Percentiles rank a stretch among this genome's conserved stretches.
These are phyloP conservation scores for Chitala chitala DNA, from an alignment of 2,113 vertebrate genomes.

Conservation along the genomic window DNA sequence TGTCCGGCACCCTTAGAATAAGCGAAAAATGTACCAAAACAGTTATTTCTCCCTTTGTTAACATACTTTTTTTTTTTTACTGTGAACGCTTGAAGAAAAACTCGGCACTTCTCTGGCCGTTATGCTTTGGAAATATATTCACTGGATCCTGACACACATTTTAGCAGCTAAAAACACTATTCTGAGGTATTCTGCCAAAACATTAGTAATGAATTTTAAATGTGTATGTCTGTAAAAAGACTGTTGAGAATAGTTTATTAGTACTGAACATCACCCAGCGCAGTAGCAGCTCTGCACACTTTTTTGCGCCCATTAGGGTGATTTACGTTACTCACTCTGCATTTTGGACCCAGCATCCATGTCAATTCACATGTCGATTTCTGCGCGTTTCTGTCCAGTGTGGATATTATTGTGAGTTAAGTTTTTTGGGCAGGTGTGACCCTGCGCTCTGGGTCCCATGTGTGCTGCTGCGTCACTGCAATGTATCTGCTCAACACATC, in stretches of 20 bases:
- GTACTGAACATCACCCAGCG: constrained; percentile 36
- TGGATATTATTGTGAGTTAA: too few species aligned
- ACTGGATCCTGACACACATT: constrained; percentile 21
- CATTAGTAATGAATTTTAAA: constrained; percentile 46
- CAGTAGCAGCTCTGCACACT: constrained; percentile 37
- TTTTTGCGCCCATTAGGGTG: constrained; percentile 39
- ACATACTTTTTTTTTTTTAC: background rate
- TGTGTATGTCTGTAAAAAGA: constrained; percentile 33
- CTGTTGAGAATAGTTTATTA: constrained; percentile 47
- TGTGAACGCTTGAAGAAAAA: too few species aligned
- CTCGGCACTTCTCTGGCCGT: too few species aligned
- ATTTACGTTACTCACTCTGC: constrained; percentile 50
- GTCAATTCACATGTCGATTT: too few species aligned
- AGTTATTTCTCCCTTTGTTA: background rate
- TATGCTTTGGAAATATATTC: background rate
- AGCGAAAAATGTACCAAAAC: background rate
- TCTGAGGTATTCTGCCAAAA: constrained; percentile 31
- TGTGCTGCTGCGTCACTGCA: too few species aligned
- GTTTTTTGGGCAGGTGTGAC: too few species aligned
- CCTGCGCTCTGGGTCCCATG: too few species aligned
- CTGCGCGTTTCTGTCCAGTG: too few species aligned
- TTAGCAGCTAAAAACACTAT: constrained; percentile 20
- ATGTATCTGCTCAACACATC: too few species aligned
- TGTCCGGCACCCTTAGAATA: too few species aligned
- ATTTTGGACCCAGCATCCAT: too few species aligned